Evolutionary conservation across 2,113 vertebrate genomes (phyloP).

Genomic region (Chaetorhynchus papuensis): DNA sequence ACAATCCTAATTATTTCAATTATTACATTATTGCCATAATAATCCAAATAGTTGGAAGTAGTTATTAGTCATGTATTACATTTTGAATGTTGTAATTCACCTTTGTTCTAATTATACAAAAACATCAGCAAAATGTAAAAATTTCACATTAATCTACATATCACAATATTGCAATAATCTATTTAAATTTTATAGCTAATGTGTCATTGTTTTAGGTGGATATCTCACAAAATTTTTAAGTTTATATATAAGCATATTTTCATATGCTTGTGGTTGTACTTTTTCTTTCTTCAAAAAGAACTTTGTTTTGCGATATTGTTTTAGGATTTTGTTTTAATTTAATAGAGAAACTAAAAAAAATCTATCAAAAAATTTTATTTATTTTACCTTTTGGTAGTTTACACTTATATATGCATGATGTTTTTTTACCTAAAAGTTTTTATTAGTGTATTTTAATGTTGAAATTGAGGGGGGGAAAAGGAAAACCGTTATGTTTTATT

Average conservation of each 20-base stretch:
- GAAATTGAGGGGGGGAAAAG: background rate
- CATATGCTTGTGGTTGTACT: background rate
- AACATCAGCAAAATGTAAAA: background rate
- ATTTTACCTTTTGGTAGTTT: background rate
- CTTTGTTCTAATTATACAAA: background rate
- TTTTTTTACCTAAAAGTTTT: background rate
- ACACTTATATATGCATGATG: background rate
- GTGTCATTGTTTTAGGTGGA: background rate
- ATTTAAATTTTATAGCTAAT: background rate
- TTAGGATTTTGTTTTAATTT: background rate
- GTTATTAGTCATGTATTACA: background rate
- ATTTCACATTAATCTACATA: background rate
- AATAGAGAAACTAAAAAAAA: background rate
- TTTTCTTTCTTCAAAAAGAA: background rate
- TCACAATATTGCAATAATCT: background rate
- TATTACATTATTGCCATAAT: background rate
- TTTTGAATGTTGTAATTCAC: background rate
- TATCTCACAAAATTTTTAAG: background rate
- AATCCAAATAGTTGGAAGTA: background rate
- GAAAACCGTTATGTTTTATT: background rate
- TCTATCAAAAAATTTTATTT: background rate
- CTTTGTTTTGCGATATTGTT: background rate
- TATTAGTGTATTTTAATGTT: background rate
- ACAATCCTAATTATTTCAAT: background rate
- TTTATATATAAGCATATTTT: background rate